Evolutionary conservation across 2,888 invertebrate species (phyloP), one percentile per base, ranked within the genome.

Genomic region (Rhagonycha lutea): DNA sequence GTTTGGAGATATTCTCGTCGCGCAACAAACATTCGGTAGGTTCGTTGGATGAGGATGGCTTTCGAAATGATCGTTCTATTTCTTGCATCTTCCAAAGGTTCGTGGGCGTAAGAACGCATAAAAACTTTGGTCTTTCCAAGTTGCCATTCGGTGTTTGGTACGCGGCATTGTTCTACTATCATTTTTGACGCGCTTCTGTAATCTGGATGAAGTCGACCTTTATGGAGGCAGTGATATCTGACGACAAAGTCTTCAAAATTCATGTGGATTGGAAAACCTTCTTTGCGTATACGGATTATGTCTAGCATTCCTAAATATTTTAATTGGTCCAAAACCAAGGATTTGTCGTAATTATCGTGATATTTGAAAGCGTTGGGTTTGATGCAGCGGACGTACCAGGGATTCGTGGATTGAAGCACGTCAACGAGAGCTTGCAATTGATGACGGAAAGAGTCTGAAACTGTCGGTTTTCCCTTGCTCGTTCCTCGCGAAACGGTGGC

Each of bases 331-430:
- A 95, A 88, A 1, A 97, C 97, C 75, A 97, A 89, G 73, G 92
- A 91, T 75, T 94, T 93, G 85, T 94, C 94, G 88, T 94, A 97
- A 83, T 92, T 91, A 83, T 96, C 92, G 0, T 96, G 92, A 72
- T 92, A 90, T 87, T 97, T 97, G 83, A 94, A 91, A 86, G 94
- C 92, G 86, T 97, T 97, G 0, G 97, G 97, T 84, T 97, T 97
- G 83, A 97, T 97, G 86, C 97, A 97, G 65, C 97, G 91, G 47
- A 96, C 96, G 87, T 97, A 95, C 97, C 96, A 97, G 2, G 96
- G 96, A 74, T 95, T 96, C 0, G 97, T 96, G 24, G 92, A 94
- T 87, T 97, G 96, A 2, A 97, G 89, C 83, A 97, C 96, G 83
- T 97, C 97, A 0, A 97, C 96, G 1, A 97, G 89, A 0, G 96